Evolutionary conservation across 2,797 vertebrate genomes (phyloP), one percentile per base, ranked within the genome.

Genomic region (Sebastes oblongus): DNA sequence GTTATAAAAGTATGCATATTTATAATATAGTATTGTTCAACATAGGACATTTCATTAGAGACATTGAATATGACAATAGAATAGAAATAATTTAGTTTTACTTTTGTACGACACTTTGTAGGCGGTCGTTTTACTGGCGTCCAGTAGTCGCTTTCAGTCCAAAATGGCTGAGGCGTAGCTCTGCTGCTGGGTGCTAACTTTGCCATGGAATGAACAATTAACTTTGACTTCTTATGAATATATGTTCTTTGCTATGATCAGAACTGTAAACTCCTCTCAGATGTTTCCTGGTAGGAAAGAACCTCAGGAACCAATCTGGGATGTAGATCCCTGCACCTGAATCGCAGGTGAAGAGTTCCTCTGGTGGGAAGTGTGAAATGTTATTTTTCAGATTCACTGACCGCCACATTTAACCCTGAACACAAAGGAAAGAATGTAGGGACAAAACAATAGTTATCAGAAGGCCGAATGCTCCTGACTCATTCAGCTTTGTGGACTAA

Each of bases 401-500:
- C 50, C n/a, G 78, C 71, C 71, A 77, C 77, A 88, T 88, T 91
- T 78, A 72, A 88, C 76, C 50, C 54, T 71, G 85, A 88, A 66
- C 25, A 75, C 80, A 77, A 59, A 75, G 78, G 75, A 85, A 87
- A 70, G 76, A 80, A 89, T 76, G 60, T 12, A 52, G 64, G 69
- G 78, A 87, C 64, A 70, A 81, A 92, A 61, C 36, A 67, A 88
- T 72, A 86, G 75, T 89, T 69, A 83, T 81, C 79, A 46, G 77
- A 68, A 78, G 74, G 81, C 78, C 60, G 25, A 84, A 75, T 30
- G 32, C 55, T 84, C 50, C 80, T 89, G 92, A 94, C 77, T 92
- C 89, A 93, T 52, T 69, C 80, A 64, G 81, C 69, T 54, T 78
- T 84, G 80, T 55, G 88, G 77, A 87, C 86, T 75, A 86, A 87